Conservation (phyloP, 1,140 invertebrate species). For the Bicyclus anynana region DNA sequence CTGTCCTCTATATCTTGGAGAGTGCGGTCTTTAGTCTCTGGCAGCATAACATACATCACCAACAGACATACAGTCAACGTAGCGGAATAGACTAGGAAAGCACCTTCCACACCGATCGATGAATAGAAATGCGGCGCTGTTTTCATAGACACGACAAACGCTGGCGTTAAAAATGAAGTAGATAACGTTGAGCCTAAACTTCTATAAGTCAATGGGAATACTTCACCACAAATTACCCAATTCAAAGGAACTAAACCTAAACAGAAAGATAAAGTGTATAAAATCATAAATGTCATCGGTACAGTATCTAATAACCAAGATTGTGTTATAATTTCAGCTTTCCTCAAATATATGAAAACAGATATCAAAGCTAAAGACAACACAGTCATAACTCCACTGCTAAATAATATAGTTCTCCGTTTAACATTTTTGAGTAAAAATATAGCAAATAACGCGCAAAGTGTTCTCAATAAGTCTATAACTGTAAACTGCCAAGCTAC, state of each 20-base stretch:
- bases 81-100: conserved; percentile 62
- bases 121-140: conserved; percentile 65
- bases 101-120: conserved; percentile 63
- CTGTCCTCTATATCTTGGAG: conserved; percentile 67
- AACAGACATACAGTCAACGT: conserved; percentile 51
- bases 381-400: conserved; percentile 60
- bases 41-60: conserved; percentile 57
- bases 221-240: conserved; percentile 72
- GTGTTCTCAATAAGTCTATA: conserved; percentile 61
- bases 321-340: conserved; percentile 40
- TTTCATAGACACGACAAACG: conserved; percentile 72
- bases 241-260: conserved; percentile 64
- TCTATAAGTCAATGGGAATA: conserved; percentile 66
- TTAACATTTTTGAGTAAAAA: conserved; percentile 61
- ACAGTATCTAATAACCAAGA: conserved; percentile 46
- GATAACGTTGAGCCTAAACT: conserved; percentile 69
- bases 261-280: conserved; percentile 63
- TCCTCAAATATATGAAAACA: conserved; percentile 59
- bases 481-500: conserved; percentile 67
- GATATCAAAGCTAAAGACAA: conserved; percentile 56
- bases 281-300: conserved; percentile 60
- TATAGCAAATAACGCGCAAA: conserved; percentile 65
- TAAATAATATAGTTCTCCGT: conserved; percentile 60
- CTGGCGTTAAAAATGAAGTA: conserved; percentile 63
- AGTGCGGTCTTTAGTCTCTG: conserved; percentile 68